phyloP scores from a whole-genome alignment of 2,113 vertebrate genomes.

The Pelodiscus sinensis region DNA sequence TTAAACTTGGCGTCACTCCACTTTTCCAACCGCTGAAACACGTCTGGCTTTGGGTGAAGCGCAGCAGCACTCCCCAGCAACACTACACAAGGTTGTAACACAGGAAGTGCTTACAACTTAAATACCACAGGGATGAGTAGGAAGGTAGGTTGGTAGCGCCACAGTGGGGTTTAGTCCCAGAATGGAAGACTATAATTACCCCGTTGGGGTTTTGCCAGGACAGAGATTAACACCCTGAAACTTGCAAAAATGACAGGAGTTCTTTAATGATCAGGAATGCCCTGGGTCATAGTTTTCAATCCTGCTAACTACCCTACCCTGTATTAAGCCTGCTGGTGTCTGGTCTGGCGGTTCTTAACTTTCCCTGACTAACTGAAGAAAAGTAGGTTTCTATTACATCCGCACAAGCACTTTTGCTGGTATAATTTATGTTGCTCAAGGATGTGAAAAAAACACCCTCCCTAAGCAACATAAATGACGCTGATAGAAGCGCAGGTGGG shows the following conservation, averaged over 20 bases:
- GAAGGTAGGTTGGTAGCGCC: background rate
- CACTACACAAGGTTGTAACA: background rate
- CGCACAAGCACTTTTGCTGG: too few species aligned
- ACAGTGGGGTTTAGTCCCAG: background rate
- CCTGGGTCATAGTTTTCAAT: background rate
- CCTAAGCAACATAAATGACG: too few species aligned
- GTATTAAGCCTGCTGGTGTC: background rate
- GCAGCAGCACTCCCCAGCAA: background rate
- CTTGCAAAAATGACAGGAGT: background rate
- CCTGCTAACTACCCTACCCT: background rate
- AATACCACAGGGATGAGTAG: background rate
- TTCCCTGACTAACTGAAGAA: background rate
- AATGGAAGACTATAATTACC: background rate
- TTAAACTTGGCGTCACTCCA: fast-evolving
- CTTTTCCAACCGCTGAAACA: background rate
- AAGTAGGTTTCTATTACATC: background rate
- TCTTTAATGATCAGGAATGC: background rate
- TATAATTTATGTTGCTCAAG: too few species aligned
- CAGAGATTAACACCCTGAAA: background rate
- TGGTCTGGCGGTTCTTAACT: too few species aligned
- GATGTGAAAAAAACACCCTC: too few species aligned
- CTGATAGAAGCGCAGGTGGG: too few species aligned
- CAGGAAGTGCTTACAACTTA: background rate
- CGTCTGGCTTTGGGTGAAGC: background rate
- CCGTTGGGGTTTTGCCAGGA: background rate